Evolutionary conservation across 2,888 invertebrate genomes (phyloP), one percentile per base, ranked within the genome.

Genomic region (Aethes cnicana): DNA sequence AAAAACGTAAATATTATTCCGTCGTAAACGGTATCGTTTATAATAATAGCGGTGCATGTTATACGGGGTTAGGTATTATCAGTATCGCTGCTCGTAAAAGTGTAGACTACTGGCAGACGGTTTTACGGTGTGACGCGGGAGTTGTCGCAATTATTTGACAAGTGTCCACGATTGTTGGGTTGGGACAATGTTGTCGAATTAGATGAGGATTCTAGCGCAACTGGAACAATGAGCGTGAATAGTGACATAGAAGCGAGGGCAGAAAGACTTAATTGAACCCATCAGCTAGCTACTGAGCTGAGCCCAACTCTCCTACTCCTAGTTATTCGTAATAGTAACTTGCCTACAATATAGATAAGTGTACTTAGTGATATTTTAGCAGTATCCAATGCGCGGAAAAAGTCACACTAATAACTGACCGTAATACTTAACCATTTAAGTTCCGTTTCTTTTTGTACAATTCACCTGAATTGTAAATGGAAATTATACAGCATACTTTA

Each of bases 41-140:
- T 74, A 70, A 77, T 74, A 75, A 74, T 73, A 70, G 69, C 70
- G 65, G 64, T 66, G 64, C 63, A 66, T 59, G 64, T 53, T 53
- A 41, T 53, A 53, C 47, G 48, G 67, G 68, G 72, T 71, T 76
- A 76, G 81, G 80, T 86, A 85, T 84, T 88, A 87, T 86, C 70
- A 77, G 80, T 77, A 76, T 79, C 75, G 74, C 74, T 72, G 72
- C 61, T 87, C 87, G 85, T 89, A 88, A 87, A 87, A 73, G 69
- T 68, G 84, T 77, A 88, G 88, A 88, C 87, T 80, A 80, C 77
- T 64, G 74, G 79, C 82, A 88, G 88, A 88, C 88, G 76, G 74
- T 84, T 86, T 85, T 84, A 84, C 75, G 75, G 74, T 66, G 61
- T 60, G 63, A 62, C 57, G 62, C 23, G 21, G 47, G 53, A 21